Evolutionary conservation across 2,888 invertebrate species (phyloP).

Genomic region (Altica lythri): DNA sequence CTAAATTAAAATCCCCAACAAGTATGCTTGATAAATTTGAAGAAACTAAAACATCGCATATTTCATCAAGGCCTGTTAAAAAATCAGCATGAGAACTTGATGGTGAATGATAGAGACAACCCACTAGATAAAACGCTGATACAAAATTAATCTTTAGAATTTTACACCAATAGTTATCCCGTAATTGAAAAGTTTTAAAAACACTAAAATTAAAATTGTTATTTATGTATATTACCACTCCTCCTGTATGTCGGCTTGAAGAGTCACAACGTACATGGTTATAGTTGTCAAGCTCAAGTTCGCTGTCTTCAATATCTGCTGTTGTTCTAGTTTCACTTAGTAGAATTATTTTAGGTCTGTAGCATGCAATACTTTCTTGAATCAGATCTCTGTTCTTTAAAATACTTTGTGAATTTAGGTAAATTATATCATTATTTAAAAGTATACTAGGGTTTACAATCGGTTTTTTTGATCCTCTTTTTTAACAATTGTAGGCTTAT

Average conservation of each 20-base stretch:
- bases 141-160: not conserved
- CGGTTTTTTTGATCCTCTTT: not conserved
- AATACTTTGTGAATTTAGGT: conserved; percentile 12
- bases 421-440: too few relatives aligned
- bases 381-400: conserved; percentile 6
- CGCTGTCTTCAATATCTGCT: conserved; percentile 7
- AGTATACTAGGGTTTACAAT: not conserved
- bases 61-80: not conserved
- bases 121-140: not conserved
- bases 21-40: too few relatives aligned
- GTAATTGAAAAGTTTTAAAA: too few relatives aligned
- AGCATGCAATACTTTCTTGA: not conserved
- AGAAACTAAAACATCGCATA: too few relatives aligned
- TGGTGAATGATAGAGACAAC: not conserved
- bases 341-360: conserved; percentile 2
- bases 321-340: conserved; percentile 18
- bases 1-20: not conserved
- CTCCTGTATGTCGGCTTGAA: too few relatives aligned
- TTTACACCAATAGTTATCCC: too few relatives aligned
- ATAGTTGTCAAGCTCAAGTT: conserved; percentile 5
- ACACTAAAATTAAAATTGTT: too few relatives aligned
- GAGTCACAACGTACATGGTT: conserved; percentile 11
- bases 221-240: too few relatives aligned
- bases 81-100: not conserved
- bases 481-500: too few relatives aligned